phyloP scores from a whole-genome alignment of 2,888 invertebrate genomes.

The Palloptera scutellata region DNA sequence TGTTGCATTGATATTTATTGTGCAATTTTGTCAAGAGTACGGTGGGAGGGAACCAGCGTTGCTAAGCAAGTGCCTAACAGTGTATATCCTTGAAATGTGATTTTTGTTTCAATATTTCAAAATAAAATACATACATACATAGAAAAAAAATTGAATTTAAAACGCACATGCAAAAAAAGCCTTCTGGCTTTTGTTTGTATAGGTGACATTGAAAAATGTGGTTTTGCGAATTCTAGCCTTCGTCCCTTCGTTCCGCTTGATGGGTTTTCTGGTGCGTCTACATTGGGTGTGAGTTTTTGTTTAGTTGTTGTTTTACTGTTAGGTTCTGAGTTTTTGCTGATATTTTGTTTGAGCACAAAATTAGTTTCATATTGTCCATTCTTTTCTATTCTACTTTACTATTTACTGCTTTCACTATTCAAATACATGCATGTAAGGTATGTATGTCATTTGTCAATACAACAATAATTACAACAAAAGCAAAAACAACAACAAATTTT shows the following conservation, averaged over 20 bases:
- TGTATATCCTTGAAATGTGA: constrained; percentile 1
- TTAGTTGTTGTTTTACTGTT: background rate
- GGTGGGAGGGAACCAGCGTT: no score
- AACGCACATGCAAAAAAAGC: background rate
- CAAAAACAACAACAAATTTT: no score
- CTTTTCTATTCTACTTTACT: background rate
- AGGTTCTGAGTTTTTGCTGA: background rate
- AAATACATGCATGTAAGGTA: no score
- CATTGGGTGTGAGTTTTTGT: no score
- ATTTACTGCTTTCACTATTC: no score
- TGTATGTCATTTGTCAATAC: no score
- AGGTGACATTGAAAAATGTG: constrained; percentile 3
- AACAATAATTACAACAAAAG: no score
- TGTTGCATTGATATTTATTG: no score
- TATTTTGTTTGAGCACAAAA: background rate
- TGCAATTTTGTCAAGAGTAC: no score
- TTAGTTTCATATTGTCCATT: background rate
- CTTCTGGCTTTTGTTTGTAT: background rate
- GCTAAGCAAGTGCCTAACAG: background rate
- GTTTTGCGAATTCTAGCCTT: background rate
- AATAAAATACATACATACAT: no score
- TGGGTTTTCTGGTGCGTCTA: background rate
- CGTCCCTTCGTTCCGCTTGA: background rate
- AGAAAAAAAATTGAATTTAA: no score
- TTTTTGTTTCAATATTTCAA: background rate